Conservation (phyloP, 2,113 vertebrate species). For the Equus quagga region DNA sequence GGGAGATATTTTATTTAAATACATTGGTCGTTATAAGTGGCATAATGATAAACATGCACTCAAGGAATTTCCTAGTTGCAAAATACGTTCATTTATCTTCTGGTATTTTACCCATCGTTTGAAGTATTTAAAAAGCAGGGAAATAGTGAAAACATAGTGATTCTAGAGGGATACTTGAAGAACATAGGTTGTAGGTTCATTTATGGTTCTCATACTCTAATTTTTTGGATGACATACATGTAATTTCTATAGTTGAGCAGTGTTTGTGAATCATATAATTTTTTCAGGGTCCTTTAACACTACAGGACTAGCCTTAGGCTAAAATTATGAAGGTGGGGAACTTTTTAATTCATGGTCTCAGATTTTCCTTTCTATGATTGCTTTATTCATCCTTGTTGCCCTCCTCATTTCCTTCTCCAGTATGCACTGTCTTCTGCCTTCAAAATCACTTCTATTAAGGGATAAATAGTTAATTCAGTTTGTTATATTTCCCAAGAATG, state of each 20-base stretch:
- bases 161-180: background rate
- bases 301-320: background rate
- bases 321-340: background rate
- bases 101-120: background rate
- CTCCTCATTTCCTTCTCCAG: background rate
- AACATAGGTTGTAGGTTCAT: background rate
- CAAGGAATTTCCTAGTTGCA: background rate
- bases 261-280: background rate
- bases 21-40: background rate
- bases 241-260: background rate
- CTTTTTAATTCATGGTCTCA: background rate
- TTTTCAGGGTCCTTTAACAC: background rate
- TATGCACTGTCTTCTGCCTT: background rate
- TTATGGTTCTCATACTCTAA: background rate
- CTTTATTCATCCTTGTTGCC: background rate
- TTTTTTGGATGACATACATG: background rate
- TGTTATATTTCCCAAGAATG: background rate
- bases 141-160: background rate
- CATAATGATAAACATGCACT: background rate
- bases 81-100: constrained; percentile 9
- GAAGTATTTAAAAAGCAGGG: constrained; percentile 15
- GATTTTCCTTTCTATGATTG: background rate
- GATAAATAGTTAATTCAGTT: background rate
- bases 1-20: background rate
- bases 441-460: background rate